Evolutionary conservation across 2,797 vertebrate species (phyloP), one percentile per base, ranked within the genome.

Genomic region (Gymnodraco acuticeps): DNA sequence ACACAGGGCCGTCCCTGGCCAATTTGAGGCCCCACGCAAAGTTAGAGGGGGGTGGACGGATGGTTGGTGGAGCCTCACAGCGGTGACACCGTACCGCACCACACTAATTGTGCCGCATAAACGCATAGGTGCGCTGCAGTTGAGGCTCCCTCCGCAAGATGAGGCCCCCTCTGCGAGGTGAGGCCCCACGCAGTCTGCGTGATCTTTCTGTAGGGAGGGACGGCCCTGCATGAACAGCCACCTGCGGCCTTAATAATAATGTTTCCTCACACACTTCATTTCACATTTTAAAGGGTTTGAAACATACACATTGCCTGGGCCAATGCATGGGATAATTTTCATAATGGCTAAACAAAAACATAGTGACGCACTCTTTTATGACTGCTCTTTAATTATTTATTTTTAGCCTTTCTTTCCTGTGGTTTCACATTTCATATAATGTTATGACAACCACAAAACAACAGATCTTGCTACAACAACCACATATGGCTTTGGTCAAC

Each of bases 181-280:
- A 27, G 27, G 4, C 27, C 27, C 27, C 27, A 27, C 27, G 27
- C 27, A 27, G 27, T 27, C 27, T 27, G 27, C 27, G 27, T 27
- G 27, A 27, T 27, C 27, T 27, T 27, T 5, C 27, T 27, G 27
- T 27, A 5, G 4, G 27, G 27, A 27, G 27, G 27, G 27, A 27
- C 27, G 27, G 27, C 27, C 4, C 27, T 27, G 27, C 27, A 27
- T 27, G 27, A 62, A 54, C 41, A 77, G 33, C 63, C 78, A 86
- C 71, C 74, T 85, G 60, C 73, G 73, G 74, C 58, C 16, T 10
- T 10, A n/a, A 58, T 1, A 13, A 11, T 10, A 1, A 31, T 15
- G 47, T 33, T 73, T 16, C 8, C 53, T 50, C 3, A 8, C 58
- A 67, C 20, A 23, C 48, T 20, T 33, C 14, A 12, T n/a, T 45